Evolutionary conservation across 2,113 vertebrate species (phyloP), one percentile per base, ranked within the genome.

Genomic region (Microcebus lehilahytsara): DNA sequence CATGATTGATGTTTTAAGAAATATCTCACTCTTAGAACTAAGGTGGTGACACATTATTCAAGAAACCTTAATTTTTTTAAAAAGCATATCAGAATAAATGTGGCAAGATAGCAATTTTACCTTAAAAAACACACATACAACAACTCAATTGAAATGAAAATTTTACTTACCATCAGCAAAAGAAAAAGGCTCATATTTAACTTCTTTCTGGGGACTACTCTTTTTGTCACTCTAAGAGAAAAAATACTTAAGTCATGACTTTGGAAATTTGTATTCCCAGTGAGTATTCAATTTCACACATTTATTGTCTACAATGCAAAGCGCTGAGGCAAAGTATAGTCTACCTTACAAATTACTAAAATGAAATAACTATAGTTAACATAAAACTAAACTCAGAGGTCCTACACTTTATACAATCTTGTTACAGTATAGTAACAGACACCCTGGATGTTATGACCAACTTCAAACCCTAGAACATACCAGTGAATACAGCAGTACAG

Each of bases 111-210:
- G 6, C 42, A 75, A 72, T 92, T 56, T 96, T 71, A 94, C 30
- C 58, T 56, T 75, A 30, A 79, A 95, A 22, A 84, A 23, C 20
- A 27, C 2, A 46, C 0, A 74, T 23, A n/a, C 75, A n/a, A 16
- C 17, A 75, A 67, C 22, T 75, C 46, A 90, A 72, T 0, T 69
- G 16, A 96, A 96, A 69, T 87, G 14, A 91, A 89, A 32, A 96
- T 94, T 88, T 80, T n/a, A 98, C 99, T 98, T 98, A 99, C 99
- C 99, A 22, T 99, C 99, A 91, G 99, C 97, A 98, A 99, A 99
- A 27, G 99, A 99, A 98, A 99, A 99, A 5, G 99, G 99, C 62
- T 99, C 99, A 56, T 99, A 99, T 98, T 99, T 99, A 84, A 98
- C 98, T 97, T 99, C 99, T 97, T 99, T 99, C 71, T 98, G 98